Percentiles rank a stretch among this genome's conserved stretches.
These are phyloP conservation scores for Bombus haemorrhoidalis DNA, from an alignment of 1,140 invertebrate species.

Conservation along the genomic window DNA sequence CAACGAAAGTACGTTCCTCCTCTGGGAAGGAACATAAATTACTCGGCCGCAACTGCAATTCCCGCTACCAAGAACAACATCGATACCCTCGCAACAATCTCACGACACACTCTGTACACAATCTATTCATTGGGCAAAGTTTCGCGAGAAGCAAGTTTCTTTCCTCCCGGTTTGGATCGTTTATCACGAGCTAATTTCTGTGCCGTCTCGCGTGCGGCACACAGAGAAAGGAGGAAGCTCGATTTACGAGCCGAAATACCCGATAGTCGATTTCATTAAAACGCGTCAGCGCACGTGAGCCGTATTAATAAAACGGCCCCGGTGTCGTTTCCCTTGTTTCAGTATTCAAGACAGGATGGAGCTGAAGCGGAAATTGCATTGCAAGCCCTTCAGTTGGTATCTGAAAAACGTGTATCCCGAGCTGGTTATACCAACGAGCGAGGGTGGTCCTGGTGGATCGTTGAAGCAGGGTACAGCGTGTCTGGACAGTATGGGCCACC, in stretches of 20 bases:
- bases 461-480: slow-evolving; percentile 92
- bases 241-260: slow-evolving; percentile 46
- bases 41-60: background rate
- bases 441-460: slow-evolving; percentile 84
- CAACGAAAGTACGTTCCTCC: background rate
- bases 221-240: background rate
- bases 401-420: slow-evolving; percentile 98
- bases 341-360: slow-evolving; percentile 94
- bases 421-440: slow-evolving; percentile 88
- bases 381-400: slow-evolving; percentile 99
- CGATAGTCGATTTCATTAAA: slow-evolving; percentile 59
- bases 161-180: background rate
- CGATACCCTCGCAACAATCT: background rate
- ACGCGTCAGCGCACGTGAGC: slow-evolving; percentile 47
- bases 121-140: slow-evolving; percentile 18
- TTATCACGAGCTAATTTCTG: slow-evolving; percentile 37
- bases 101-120: background rate
- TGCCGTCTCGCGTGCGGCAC: background rate
- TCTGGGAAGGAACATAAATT: background rate
- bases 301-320: slow-evolving; percentile 44
- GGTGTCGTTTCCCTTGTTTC: slow-evolving; percentile 70
- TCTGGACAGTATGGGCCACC: slow-evolving; percentile 96
- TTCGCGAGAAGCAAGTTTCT: background rate
- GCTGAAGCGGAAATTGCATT: slow-evolving; percentile 92
- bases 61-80: background rate